These are phyloP conservation scores for Lasioglossum villosulum DNA, from an alignment of 2,888 invertebrate species.

Conservation along the genomic window DNA sequence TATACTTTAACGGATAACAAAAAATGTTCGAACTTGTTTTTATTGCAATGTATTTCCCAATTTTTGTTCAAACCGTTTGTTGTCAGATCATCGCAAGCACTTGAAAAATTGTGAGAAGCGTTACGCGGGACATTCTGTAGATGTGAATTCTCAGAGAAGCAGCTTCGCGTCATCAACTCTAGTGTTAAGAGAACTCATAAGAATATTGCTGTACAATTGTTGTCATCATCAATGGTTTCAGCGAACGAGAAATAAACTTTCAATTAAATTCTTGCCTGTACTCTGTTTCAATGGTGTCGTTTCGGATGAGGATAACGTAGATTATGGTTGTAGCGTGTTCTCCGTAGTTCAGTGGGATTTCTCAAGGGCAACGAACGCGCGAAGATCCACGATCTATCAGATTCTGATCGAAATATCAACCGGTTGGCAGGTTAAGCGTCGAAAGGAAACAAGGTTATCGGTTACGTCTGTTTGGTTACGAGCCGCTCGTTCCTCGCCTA, in stretches of 20 bases:
- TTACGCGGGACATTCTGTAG: no score
- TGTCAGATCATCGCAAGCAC: no score
- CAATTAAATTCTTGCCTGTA: neutral
- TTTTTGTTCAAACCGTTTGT: no score
- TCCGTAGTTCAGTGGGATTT: neutral
- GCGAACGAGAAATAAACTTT: constrained; percentile 2
- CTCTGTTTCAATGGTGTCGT: neutral
- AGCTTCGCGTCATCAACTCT: neutral
- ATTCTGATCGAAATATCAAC: neutral
- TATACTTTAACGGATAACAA: no score
- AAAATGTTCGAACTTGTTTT: no score
- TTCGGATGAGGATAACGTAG: neutral
- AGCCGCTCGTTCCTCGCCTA: constrained; percentile 36
- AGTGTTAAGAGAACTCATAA: neutral
- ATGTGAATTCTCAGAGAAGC: neutral
- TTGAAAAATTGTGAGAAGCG: no score
- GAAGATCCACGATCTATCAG: neutral
- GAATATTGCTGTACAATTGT: neutral
- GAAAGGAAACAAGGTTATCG: constrained; percentile 21
- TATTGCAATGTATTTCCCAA: no score
- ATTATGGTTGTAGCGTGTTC: neutral
- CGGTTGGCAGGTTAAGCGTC: constrained; percentile 13
- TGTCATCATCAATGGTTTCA: neutral
- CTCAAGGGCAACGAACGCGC: neutral
- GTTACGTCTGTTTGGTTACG: constrained; percentile 19